Base-by-base conservation (phyloP, 2,113 vertebrate genomes). In the Microtus oregoni region DNA sequence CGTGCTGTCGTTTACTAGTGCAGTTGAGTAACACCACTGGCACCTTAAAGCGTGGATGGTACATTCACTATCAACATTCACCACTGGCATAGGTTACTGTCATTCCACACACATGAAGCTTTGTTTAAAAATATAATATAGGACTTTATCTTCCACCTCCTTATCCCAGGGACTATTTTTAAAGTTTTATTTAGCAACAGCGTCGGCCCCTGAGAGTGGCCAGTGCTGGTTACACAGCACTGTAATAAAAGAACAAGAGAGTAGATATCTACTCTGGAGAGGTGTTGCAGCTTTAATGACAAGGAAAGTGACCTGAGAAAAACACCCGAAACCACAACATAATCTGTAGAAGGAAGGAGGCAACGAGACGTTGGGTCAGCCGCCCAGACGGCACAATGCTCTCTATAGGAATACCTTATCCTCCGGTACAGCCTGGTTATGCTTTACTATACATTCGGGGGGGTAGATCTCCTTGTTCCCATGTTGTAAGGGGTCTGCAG, bases 261-360 rank as follows among this genome's bases (percentile, higher is more conserved):
- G 89, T 81, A 55, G 97, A 70, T 97, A 97, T 95, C 97, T 97
- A 85, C 58, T 97, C 95, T 1, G 91, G 77, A 95, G 83, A 96
- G 96, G 97, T 98, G 98, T 98, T 98, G 98, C 97, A 98, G 97
- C 98, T 97, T 98, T 98, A 97, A 98, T 97, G 98, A 97, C 52
- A 93, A 89, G 96, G 94, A 98, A 98, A 98, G 96, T 94, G 98
- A 98, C 97, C 97, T 97, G 97, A 95, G 96, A 95, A 97, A 97
- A 97, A 96, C 97, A 98, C 92, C 68, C 93, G 98, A 98, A 97
- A 98, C 98, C 97, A 96, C 94, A 96, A 95, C 97, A 97, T 88
- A 96, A 93, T 92, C 96, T 96, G 94, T 58, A 96, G 75, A 97
- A 91, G 35, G 92, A 93, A 94, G 95, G 35, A 61, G 79, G 89